Percentiles rank a stretch among this genome's conserved stretches.
phyloP scores from a whole-genome alignment of 2,113 vertebrate genomes.

The Mastomys natalensis region DNA sequence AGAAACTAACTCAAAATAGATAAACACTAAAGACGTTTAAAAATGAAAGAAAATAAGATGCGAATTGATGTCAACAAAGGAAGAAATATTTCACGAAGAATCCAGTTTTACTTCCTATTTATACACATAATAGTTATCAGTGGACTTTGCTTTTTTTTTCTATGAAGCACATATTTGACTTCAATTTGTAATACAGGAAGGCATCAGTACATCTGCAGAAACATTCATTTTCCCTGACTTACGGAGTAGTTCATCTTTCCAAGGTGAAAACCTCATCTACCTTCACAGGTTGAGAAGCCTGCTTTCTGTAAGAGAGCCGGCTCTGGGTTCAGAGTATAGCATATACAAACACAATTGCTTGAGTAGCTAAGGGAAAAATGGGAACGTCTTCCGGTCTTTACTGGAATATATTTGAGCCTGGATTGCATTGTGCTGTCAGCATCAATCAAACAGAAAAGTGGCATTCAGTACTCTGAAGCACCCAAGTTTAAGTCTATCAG shows the following conservation, averaged over 20 bases:
- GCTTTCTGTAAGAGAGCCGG: background rate
- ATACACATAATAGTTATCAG: background rate
- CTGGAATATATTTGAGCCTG: background rate
- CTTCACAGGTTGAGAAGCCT: background rate
- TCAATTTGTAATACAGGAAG: too few relatives aligned
- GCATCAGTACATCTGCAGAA: background rate
- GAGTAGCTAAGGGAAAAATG: background rate
- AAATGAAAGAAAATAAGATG: background rate
- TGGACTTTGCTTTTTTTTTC: background rate
- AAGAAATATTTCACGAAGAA: background rate
- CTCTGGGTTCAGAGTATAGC: background rate
- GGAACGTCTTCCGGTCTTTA: rapidly evolving
- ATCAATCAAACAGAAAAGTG: background rate
- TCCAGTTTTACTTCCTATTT: background rate
- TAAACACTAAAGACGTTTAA: background rate
- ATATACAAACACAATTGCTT: background rate
- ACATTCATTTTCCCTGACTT: background rate
- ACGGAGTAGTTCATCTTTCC: background rate
- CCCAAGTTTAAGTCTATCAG: background rate
- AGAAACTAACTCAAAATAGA: background rate
- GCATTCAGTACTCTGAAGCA: background rate
- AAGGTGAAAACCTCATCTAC: background rate
- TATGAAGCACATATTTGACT: background rate
- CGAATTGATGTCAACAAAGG: background rate
- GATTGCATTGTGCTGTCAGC: background rate